Base-by-base conservation (phyloP, 2,888 invertebrate species). In the Microplitis manilae region DNA sequence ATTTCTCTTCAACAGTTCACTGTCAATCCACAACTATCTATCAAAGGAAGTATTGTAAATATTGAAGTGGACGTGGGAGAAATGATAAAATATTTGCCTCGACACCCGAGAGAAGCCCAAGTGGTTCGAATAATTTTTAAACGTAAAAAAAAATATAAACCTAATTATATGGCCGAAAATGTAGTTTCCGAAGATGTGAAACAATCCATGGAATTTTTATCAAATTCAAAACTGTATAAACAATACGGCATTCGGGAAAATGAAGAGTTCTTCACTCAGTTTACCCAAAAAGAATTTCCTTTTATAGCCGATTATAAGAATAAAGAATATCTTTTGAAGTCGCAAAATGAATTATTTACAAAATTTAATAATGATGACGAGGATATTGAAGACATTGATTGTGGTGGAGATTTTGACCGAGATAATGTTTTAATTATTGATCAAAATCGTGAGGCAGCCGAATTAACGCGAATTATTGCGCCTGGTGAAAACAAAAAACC, bases 401-500 rank as follows among this genome's bases (percentile, higher is more conserved):
- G 59, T 59, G 59, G 13, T 59, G 59, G 59, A 59, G 59, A 59
- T 13, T 59, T 59, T 59, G 59, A 59, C 20, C 1, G 20, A 20
- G 20, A 20, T 20, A 20, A 20, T 20, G 20, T 20, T 20, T 20
- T 20, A 20, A 59, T 59, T 4, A 13, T 59, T 2, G 59, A 59
- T 59, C 59, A 59, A 59, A 59, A 59, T 59, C 59, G 59, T 59
- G 2, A 59, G 13, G 59, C 59, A 59, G 59, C 59, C 13, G 59
- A 59, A 59, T 59, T 8, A 13, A 59, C 59, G 2, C 59, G 59
- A 59, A 59, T 59, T 59, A 59, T 59, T 59, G 59, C 59, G 1
- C 59, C 59, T 59, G 59, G 59, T 59, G 59, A 59, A 59, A 59
- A 59, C 59, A 59, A 59, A 59, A 8, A 59, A 59, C 59, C 59